These are phyloP conservation scores for Nomada fabriciana DNA, from an alignment of 2,888 invertebrate species.

Conservation along the genomic window DNA sequence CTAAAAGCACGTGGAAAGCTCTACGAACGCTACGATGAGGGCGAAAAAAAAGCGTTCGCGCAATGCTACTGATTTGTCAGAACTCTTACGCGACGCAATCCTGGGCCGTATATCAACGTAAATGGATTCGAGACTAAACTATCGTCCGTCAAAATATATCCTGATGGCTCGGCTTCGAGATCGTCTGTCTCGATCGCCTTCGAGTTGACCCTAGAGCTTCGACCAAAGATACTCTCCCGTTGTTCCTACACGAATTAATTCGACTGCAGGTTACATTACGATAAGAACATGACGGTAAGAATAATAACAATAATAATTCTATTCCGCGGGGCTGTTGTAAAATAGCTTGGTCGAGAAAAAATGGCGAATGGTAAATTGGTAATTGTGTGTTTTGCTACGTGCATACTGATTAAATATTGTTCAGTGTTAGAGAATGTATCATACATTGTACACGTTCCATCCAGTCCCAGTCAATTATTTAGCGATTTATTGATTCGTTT, in stretches of 20 bases:
- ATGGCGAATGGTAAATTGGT: constrained; percentile 8
- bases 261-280: neutral
- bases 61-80: constrained; percentile 26
- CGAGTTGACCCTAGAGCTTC: constrained; percentile 68
- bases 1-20: constrained; percentile 26
- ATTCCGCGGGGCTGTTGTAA: neutral
- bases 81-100: constrained; percentile 70
- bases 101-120: constrained; percentile 56
- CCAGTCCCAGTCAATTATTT: constrained; percentile 10
- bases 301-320: constrained; percentile 7
- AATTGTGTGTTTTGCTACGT: constrained; percentile 42
- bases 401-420: constrained; percentile 56
- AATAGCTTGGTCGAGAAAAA: neutral
- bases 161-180: constrained; percentile 69
- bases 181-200: constrained; percentile 66
- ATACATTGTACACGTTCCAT: constrained; percentile 16
- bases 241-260: constrained; percentile 67
- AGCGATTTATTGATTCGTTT: neutral
- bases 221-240: constrained; percentile 64
- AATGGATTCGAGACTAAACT: constrained; percentile 67
- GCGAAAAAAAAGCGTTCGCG: constrained; percentile 49
- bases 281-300: neutral
- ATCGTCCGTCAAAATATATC: constrained; percentile 65
- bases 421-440: constrained; percentile 26
- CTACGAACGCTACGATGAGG: constrained; percentile 15